Conservation (phyloP, 2,797 vertebrate genomes). For the Sylvilagus floridanus region DNA sequence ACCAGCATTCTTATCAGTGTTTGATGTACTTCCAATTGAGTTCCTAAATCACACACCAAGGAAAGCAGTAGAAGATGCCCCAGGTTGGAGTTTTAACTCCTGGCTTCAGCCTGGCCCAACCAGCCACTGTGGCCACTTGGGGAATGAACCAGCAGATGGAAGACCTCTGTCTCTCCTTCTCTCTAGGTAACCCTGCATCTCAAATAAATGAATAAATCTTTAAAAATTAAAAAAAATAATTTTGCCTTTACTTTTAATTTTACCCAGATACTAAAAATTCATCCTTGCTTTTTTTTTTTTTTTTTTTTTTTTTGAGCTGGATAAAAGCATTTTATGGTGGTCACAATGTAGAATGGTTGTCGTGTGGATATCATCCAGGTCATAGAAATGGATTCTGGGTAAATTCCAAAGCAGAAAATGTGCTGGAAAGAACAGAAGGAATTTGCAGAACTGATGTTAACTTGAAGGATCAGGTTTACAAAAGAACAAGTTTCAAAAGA, state of each 20-base stretch:
- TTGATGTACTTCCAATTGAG: too few relatives aligned
- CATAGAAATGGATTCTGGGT: neutral
- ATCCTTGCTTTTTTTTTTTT: neutral
- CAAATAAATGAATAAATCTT: too few relatives aligned
- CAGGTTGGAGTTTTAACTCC: too few relatives aligned
- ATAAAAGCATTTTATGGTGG: neutral
- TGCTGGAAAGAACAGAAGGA: neutral
- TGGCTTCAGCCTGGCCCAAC: too few relatives aligned
- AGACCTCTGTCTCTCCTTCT: too few relatives aligned
- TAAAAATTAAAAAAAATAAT: too few relatives aligned
- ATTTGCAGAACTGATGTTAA: neutral
- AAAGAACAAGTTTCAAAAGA: neutral
- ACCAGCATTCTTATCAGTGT: too few relatives aligned
- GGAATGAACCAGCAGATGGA: too few relatives aligned
- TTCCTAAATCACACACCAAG: too few relatives aligned
- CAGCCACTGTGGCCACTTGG: too few relatives aligned
- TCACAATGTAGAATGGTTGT: neutral
- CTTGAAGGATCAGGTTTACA: neutral
- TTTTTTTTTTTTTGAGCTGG: neutral
- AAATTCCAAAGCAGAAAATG: neutral
- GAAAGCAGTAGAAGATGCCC: too few relatives aligned
- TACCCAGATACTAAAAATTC: neutral
- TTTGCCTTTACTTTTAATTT: slow-evolving; percentile 1
- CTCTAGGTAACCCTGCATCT: too few relatives aligned
- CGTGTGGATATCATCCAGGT: neutral